These are phyloP conservation scores for Coleophora deauratella DNA, from an alignment of 2,888 invertebrate genomes.

Conservation along the genomic window DNA sequence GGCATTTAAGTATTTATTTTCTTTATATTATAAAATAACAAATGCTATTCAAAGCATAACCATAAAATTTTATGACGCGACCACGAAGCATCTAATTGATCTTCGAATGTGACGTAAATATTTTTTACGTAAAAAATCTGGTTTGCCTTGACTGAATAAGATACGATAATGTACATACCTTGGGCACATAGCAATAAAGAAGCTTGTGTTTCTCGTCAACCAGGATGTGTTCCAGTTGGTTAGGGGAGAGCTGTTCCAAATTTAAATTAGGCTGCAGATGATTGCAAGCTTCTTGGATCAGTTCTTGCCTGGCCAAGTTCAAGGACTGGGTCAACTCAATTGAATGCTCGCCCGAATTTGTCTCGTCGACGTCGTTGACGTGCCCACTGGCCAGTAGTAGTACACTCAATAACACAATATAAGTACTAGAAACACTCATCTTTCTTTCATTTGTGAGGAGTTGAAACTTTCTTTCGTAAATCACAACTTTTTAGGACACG, in stretches of 20 bases:
- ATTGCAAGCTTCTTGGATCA: conserved; percentile 76
- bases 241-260: conserved; percentile 63
- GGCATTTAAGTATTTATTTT: too few species aligned
- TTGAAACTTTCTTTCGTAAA: conserved; percentile 50
- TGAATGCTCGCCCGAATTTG: conserved; percentile 47
- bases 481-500: conserved; percentile 48
- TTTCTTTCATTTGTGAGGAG: conserved; percentile 15
- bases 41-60: too few species aligned
- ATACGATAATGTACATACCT: conserved; percentile 72
- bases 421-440: conserved; percentile 36
- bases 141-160: conserved; percentile 32
- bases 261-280: conserved; percentile 53
- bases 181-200: conserved; percentile 94
- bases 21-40: too few species aligned
- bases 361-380: conserved; percentile 33
- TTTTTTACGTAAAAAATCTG: not conserved
- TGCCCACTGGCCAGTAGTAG: conserved; percentile 42
- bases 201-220: conserved; percentile 89
- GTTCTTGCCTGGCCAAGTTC: conserved; percentile 77
- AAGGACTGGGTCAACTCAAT: conserved; percentile 76
- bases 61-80: not conserved
- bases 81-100: not conserved
- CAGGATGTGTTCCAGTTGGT: conserved; percentile 84
- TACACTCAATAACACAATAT: conserved; percentile 37
- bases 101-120: conserved; percentile 1